Evolutionary conservation across 1,140 invertebrate species (phyloP).

Genomic region (Lepidurus arcticus): DNA sequence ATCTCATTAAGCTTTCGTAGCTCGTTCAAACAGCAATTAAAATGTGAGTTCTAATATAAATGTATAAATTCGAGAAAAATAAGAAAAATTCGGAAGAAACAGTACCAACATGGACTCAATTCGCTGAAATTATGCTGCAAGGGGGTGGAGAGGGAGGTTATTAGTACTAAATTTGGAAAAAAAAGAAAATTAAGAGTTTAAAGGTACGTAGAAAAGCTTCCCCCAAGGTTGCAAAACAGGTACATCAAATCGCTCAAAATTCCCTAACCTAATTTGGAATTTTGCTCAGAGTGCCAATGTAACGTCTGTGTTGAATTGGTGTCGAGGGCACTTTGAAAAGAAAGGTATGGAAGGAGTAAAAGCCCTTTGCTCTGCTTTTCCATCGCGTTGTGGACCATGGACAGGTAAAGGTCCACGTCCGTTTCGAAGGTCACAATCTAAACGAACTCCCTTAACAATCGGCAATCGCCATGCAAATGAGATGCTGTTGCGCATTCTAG

Average conservation of each 20-base stretch:
- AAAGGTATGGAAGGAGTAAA: conserved; percentile 15
- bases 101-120: no score
- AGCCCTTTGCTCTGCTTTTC: background rate
- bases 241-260: background rate
- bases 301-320: conserved; percentile 1
- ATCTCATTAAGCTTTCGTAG: no score
- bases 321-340: conserved; percentile 6
- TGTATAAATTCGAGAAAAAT: no score
- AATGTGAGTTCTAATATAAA: no score
- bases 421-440: background rate
- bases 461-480: background rate
- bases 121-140: no score
- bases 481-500: no score
- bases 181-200: no score
- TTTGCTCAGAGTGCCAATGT: background rate
- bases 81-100: no score
- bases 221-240: background rate
- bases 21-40: no score
- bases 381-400: background rate
- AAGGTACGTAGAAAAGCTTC: background rate
- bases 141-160: no score
- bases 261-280: conserved; percentile 4
- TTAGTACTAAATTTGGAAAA: no score
- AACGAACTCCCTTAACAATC: background rate
- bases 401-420: conserved; percentile 13